phyloP scores from a whole-genome alignment of 1,140 invertebrate species.

The Pissodes strobi region DNA sequence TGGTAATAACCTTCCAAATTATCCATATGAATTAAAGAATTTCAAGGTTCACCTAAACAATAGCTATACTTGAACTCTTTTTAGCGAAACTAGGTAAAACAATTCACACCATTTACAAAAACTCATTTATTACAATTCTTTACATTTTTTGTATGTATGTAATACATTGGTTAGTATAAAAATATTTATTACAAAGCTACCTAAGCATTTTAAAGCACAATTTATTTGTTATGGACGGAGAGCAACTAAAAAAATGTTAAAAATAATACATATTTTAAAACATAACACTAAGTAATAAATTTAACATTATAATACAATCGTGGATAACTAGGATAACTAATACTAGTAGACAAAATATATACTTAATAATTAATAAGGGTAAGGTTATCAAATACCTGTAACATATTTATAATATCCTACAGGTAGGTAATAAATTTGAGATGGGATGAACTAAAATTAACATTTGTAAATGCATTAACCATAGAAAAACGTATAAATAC shows the following conservation, averaged over 20 bases:
- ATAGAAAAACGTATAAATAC: too few species aligned
- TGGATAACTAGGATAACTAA: neutral
- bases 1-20: too few species aligned
- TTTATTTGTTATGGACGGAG: slow-evolving; percentile 24
- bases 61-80: slow-evolving; percentile 40
- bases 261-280: neutral
- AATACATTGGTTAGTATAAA: slow-evolving; percentile 26
- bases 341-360: neutral
- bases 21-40: neutral
- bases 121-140: slow-evolving; percentile 30
- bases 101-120: slow-evolving; percentile 31
- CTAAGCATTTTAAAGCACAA: slow-evolving; percentile 9
- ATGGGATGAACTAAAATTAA: neutral
- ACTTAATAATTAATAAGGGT: neutral
- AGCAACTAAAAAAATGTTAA: slow-evolving; percentile 1
- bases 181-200: slow-evolving; percentile 4
- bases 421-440: too few species aligned
- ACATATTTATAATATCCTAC: too few species aligned
- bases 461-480: too few species aligned
- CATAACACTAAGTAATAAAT: neutral
- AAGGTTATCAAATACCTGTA: too few species aligned
- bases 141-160: slow-evolving; percentile 17
- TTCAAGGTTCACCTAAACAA: slow-evolving; percentile 38
- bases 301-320: slow-evolving; percentile 13
- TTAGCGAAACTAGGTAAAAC: slow-evolving; percentile 24